Conservation (phyloP, 2,113 vertebrate species). For the Indicator maculatus region DNA sequence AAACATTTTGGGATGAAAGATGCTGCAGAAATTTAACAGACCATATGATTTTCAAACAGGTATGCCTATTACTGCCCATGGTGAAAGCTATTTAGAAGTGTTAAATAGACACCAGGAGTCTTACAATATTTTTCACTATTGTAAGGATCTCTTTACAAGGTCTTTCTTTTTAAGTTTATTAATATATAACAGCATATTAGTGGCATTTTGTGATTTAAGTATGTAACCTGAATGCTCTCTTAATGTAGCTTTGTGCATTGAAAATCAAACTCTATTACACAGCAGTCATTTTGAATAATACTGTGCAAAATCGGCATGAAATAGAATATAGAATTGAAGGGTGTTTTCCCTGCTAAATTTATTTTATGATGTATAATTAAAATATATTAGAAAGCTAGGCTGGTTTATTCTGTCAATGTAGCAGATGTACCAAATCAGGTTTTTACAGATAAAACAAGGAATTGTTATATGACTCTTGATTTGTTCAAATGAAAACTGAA, state of each 20-base stretch:
- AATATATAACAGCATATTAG: not conserved
- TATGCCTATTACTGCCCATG: not conserved
- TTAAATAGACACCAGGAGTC: not conserved
- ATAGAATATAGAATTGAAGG: not conserved
- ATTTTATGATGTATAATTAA: not conserved
- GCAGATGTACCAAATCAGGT: not conserved
- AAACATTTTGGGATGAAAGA: slow-evolving; percentile 1
- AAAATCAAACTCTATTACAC: not conserved
- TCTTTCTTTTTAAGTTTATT: not conserved
- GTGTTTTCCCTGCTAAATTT: slow-evolving; percentile 14
- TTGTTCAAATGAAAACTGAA: not conserved
- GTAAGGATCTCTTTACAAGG: not conserved
- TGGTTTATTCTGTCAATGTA: not conserved
- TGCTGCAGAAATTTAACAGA: not conserved
- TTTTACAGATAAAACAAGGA: not conserved
- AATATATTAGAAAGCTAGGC: not conserved
- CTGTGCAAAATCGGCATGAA: not conserved
- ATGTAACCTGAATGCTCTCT: not conserved
- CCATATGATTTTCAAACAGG: not conserved
- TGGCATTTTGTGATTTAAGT: not conserved
- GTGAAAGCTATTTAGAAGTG: not conserved
- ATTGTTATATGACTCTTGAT: not conserved
- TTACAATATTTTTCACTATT: not conserved
- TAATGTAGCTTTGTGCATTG: not conserved
- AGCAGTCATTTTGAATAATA: not conserved